These are phyloP conservation scores for Thalassophryne amazonica DNA, from an alignment of 2,797 vertebrate genomes.

Conservation along the genomic window DNA sequence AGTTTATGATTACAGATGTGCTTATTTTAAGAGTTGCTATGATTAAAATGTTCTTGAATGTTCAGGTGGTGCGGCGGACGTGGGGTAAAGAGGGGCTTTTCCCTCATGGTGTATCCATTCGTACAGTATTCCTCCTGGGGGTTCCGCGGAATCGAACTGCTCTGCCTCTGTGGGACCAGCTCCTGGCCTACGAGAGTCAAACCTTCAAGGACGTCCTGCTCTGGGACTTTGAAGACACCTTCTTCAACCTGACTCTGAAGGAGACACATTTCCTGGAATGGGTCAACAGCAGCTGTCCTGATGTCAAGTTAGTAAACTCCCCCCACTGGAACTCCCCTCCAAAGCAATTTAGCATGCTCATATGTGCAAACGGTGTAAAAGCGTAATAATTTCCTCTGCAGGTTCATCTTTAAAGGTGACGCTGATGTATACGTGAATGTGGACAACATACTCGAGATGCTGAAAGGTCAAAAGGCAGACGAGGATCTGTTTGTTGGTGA, in stretches of 20 bases:
- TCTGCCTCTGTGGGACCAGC: conserved; percentile 84
- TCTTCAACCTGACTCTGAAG: conserved; percentile 97
- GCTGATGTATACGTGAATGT: conserved; percentile 93
- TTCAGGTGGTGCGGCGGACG: conserved; percentile 87
- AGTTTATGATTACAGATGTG: not conserved
- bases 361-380: not conserved
- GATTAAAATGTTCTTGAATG: not conserved
- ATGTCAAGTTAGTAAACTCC: conserved; percentile 61
- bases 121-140: conserved; percentile 90
- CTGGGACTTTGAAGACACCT: conserved; percentile 96
- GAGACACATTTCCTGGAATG: conserved; percentile 96
- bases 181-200: conserved; percentile 88
- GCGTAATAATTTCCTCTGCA: not conserved
- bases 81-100: conserved; percentile 88
- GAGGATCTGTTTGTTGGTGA: conserved; percentile 91
- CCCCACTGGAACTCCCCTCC: too few relatives aligned
- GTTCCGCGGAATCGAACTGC: conserved; percentile 78
- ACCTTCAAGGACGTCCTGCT: conserved; percentile 87
- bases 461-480: conserved; percentile 65
- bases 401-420: conserved; percentile 95
- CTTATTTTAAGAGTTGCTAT: not conserved
- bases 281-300: conserved; percentile 85
- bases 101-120: conserved; percentile 76
- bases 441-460: conserved; percentile 92
- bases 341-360: too few relatives aligned